These are phyloP conservation scores for Tetragonula clypearis DNA, from an alignment of 1,140 invertebrate genomes.

Conservation along the genomic window DNA sequence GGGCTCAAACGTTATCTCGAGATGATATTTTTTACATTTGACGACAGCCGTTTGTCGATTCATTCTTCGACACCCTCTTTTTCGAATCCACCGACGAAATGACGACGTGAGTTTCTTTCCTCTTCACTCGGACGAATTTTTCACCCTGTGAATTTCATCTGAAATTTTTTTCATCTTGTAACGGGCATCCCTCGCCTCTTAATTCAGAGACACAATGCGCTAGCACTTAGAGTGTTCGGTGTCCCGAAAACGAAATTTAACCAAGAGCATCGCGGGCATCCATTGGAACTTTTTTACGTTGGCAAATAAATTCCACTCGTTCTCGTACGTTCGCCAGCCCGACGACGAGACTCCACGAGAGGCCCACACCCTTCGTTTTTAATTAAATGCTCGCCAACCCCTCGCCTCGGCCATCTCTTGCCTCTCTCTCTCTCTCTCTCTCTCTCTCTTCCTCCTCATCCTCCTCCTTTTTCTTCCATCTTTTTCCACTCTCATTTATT, in stretches of 20 bases:
- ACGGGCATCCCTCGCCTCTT: not conserved
- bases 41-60: not conserved
- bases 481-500: constrained; percentile 37
- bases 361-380: constrained; percentile 63
- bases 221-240: not conserved
- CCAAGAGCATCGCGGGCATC: constrained; percentile 27
- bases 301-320: constrained; percentile 57
- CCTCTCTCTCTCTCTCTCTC: not conserved
- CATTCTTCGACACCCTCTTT: too few species aligned
- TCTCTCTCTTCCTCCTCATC: not conserved
- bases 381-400: constrained; percentile 63
- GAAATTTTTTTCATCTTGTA: not conserved
- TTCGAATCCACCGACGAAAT: not conserved
- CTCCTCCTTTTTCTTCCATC: constrained; percentile 1
- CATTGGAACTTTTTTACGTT: constrained; percentile 41
- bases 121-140: not conserved
- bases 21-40: not conserved
- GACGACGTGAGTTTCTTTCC: not conserved
- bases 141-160: not conserved
- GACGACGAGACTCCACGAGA: constrained; percentile 33
- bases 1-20: too few species aligned
- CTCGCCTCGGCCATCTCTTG: not conserved
- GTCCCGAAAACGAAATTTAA: constrained; percentile 12
- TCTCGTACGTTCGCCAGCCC: constrained; percentile 29
- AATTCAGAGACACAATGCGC: not conserved